phyloP scores from a whole-genome alignment of 2,888 invertebrate species.

The Drosophila limbata region DNA sequence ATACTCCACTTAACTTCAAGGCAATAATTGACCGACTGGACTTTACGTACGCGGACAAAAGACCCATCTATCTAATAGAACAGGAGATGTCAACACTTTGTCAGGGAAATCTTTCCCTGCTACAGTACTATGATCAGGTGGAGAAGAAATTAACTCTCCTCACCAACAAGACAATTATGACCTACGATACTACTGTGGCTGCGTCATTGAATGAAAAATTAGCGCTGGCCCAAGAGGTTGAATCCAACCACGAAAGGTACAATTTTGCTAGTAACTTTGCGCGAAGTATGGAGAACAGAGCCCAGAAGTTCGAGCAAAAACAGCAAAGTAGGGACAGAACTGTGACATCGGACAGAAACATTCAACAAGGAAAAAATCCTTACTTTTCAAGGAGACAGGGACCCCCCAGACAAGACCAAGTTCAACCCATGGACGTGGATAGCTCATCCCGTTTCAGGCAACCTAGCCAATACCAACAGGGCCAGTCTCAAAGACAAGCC shows the following conservation, averaged over 20 bases:
- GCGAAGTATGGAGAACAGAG: neutral
- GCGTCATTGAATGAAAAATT: slow-evolving; percentile 1
- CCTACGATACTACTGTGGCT: slow-evolving; percentile 1
- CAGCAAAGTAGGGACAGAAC: neutral
- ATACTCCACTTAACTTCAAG: neutral
- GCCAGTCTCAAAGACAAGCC: neutral
- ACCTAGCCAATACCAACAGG: no score
- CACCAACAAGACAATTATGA: slow-evolving; percentile 14
- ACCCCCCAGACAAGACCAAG: no score
- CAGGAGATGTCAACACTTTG: neutral
- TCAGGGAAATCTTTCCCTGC: neutral
- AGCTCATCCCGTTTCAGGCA: no score
- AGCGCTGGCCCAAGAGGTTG: slow-evolving; percentile 4
- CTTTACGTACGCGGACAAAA: neutral
- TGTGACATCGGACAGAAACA: neutral
- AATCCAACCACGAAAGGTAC: slow-evolving; percentile 1
- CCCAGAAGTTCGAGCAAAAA: neutral
- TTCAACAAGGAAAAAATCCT: neutral
- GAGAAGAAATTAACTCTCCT: neutral
- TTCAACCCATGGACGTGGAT: no score
- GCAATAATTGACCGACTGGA: neutral
- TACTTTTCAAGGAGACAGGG: neutral
- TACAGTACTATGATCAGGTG: slow-evolving; percentile 1
- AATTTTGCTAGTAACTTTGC: slow-evolving; percentile 5
- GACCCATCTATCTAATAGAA: neutral